Evolutionary conservation across 2,797 vertebrate species (phyloP).

Genomic region (Chaetodon trifasciatus): DNA sequence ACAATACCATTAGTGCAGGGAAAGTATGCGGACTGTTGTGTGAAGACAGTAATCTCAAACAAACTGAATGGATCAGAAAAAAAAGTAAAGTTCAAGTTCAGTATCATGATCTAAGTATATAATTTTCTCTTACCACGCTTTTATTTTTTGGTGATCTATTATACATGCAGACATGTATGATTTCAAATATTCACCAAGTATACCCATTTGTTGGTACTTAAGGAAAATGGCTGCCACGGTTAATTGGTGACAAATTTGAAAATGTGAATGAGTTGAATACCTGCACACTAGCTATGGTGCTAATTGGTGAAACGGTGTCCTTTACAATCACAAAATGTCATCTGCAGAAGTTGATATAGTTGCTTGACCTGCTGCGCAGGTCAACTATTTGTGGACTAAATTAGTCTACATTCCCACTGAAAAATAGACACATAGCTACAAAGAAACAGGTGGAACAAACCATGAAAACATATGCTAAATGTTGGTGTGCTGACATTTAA

Average conservation of each 20-base stretch:
- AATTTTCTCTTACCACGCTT: not conserved
- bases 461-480: not conserved
- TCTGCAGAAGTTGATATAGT: too few relatives aligned
- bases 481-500: not conserved
- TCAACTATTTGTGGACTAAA: not conserved
- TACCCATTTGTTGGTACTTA: not conserved
- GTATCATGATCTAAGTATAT: not conserved
- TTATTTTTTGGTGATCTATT: not conserved
- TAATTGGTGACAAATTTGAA: not conserved
- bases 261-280: not conserved
- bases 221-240: not conserved
- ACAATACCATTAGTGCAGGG: constrained; percentile 47
- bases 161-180: not conserved
- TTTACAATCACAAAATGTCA: not conserved
- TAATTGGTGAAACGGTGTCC: not conserved
- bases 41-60: not conserved
- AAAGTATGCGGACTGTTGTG: not conserved
- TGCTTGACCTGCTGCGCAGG: not conserved
- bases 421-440: not conserved
- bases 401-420: not conserved
- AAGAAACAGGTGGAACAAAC: not conserved
- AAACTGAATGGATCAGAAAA: not conserved
- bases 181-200: not conserved
- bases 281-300: not conserved
- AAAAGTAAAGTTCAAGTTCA: not conserved